Percentiles rank a stretch among this genome's conserved stretches.
These are phyloP conservation scores for Callocephalon fimbriatum DNA, from an alignment of 2,113 vertebrate species.

Conservation along the genomic window DNA sequence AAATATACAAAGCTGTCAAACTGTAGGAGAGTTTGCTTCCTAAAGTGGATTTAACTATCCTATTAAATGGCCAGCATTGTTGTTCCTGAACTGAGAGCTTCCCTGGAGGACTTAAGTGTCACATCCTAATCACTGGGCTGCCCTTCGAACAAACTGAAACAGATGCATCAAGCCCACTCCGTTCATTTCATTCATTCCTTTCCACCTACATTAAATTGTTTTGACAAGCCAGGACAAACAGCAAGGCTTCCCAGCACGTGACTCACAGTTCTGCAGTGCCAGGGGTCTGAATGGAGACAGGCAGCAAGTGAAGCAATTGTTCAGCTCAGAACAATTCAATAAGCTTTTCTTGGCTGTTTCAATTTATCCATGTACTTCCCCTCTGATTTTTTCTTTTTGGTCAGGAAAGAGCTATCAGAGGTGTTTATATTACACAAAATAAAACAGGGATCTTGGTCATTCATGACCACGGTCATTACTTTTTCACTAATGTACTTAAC, in stretches of 20 bases:
- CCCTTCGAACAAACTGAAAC: conserved; percentile 36
- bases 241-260: conserved; percentile 64
- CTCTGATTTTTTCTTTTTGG: not conserved
- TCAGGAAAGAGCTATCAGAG: not conserved
- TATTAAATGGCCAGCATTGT: not conserved
- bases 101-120: not conserved
- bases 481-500: not conserved
- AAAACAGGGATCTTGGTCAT: not conserved
- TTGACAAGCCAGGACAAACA: conserved; percentile 74
- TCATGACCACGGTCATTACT: not conserved
- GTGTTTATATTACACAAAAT: not conserved
- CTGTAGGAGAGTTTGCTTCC: not conserved
- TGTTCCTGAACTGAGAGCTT: conserved; percentile 4
- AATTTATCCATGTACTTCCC: not conserved
- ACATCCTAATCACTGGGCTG: not conserved
- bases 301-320: conserved; percentile 58
- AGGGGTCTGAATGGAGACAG: conserved; percentile 15
- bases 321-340: conserved; percentile 9
- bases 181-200: conserved; percentile 74
- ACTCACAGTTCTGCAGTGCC: not conserved
- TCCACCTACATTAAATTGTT: conserved; percentile 74
- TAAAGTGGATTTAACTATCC: not conserved
- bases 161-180: conserved; percentile 61
- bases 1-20: conserved; percentile 29
- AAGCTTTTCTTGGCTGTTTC: conserved; percentile 4